A percentile compares a stretch with the other conserved stretches of the same genome.
Evolutionary conservation across 2,797 vertebrate species (phyloP).

Genomic region (Podarcis siculus): DNA sequence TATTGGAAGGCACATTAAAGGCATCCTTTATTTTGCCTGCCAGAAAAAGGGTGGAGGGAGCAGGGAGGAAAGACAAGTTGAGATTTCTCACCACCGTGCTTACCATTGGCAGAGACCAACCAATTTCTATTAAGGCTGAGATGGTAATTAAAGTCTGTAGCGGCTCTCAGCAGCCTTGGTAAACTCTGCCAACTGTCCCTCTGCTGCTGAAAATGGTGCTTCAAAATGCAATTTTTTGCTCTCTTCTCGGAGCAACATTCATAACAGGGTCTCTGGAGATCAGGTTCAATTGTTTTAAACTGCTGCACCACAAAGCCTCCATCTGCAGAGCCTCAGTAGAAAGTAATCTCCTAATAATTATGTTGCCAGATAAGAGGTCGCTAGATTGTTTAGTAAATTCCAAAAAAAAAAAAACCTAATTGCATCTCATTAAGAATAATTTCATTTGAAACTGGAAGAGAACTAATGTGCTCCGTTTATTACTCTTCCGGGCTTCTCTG

Average conservation of each 20-base stretch:
- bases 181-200: slow-evolving; percentile 62
- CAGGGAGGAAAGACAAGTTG: slow-evolving; percentile 47
- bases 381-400: slow-evolving; percentile 54
- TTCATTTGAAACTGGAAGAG: slow-evolving; percentile 17
- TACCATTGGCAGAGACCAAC: slow-evolving; percentile 64
- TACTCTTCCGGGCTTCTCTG: background rate
- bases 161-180: slow-evolving; percentile 57
- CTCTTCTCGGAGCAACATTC: slow-evolving; percentile 44
- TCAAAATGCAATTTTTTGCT: slow-evolving; percentile 62
- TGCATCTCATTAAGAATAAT: slow-evolving; percentile 53
- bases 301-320: slow-evolving; percentile 61
- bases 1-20: slow-evolving; percentile 47
- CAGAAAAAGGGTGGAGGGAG: slow-evolving; percentile 53
- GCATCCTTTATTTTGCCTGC: slow-evolving; percentile 59
- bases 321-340: slow-evolving; percentile 62
- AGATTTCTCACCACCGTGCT: slow-evolving; percentile 52
- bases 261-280: slow-evolving; percentile 58
- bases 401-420: slow-evolving; percentile 36
- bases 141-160: slow-evolving; percentile 64
- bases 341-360: slow-evolving; percentile 61
- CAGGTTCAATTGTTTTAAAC: slow-evolving; percentile 70
- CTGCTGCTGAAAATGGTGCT: slow-evolving; percentile 58
- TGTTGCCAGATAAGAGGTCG: slow-evolving; percentile 57
- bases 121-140: slow-evolving; percentile 63
- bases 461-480: slow-evolving; percentile 2